Evolutionary conservation across 2,888 invertebrate species (phyloP), one percentile per base, ranked within the genome.

Genomic region (Dolichomitus sp.): DNA sequence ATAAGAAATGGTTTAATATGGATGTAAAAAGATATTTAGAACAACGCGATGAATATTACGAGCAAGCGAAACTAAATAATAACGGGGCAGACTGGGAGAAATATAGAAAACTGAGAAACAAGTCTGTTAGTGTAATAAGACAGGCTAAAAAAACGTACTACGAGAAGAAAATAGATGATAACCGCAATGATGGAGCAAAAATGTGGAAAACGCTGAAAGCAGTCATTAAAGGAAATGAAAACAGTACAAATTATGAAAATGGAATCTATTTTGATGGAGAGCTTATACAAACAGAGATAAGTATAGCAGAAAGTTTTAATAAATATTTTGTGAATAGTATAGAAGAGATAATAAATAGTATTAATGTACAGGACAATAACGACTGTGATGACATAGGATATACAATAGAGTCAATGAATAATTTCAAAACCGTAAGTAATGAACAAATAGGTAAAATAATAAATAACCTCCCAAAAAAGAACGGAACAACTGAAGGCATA

Each of bases 191-290:
- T 12, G 17, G 40, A 0, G 50, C 23, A 27, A 66, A 66, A 37
- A 54, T 66, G 66, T 75, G 66, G 75, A 75, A 54, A 66, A 57
- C 75, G 1, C 17, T 59, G n/a, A 61, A 77, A 27, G n/a, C 69
- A n/a, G 0, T 77, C 27, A 50, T 65, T 77, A 59, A 37, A 81
- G 72, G 59, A 23, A 63, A 63, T 12, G 40, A 17, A 42, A 19
- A 19, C 12, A 33, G 33, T 19, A 63, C 4, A 4, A 12, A 23
- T 19, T 63, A 42, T 42, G 33, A 63, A 5, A 40, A 40, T 1
- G 63, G 63, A 0, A 63, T 63, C 2, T 63, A 63, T 40, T 40
- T 63, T n/a, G 19, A 61, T 17, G 37, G 37, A 17, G 40, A 57
- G 33, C 14, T 45, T 7, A 27, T 65, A 45, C 63, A 27, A 27